Evolutionary conservation across 2,888 invertebrate genomes (phyloP).

Genomic region (Phalera bucephala): DNA sequence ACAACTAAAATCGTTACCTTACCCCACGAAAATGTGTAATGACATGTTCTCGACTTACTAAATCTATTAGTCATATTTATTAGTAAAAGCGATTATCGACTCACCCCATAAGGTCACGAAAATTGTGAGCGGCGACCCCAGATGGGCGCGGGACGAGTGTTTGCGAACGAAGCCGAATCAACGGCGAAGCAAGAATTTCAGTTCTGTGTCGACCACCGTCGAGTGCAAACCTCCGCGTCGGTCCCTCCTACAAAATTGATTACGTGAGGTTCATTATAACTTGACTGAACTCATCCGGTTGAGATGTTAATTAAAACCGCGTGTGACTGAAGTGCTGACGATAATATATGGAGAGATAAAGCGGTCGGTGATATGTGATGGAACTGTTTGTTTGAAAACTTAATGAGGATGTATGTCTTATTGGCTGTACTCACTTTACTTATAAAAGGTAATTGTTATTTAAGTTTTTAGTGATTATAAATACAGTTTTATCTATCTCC

Average conservation of each 20-base stretch:
- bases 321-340: constrained; percentile 42
- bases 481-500: too few relatives aligned
- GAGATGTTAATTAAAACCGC: constrained; percentile 37
- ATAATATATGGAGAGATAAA: constrained; percentile 36
- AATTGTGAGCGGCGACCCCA: constrained; percentile 65
- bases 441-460: constrained; percentile 60
- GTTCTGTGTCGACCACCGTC: constrained; percentile 51
- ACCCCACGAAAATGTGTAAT: constrained; percentile 17
- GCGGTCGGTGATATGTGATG: constrained; percentile 64
- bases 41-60: constrained; percentile 20
- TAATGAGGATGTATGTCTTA: constrained; percentile 73
- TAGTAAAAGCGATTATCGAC: constrained; percentile 59
- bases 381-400: constrained; percentile 55
- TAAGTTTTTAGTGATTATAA: too few relatives aligned
- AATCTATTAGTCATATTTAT: constrained; percentile 38
- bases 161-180: constrained; percentile 43
- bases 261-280: constrained; percentile 41
- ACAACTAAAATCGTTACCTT: constrained; percentile 10
- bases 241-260: constrained; percentile 14
- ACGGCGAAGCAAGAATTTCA: constrained; percentile 36
- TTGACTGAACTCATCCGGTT: constrained; percentile 35
- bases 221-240: constrained; percentile 41
- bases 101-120: constrained; percentile 67
- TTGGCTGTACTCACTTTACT: constrained; percentile 65
- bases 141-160: constrained; percentile 60